Base-by-base conservation (phyloP, 2,888 invertebrate species). In the Phyllotreta cruciferae region DNA sequence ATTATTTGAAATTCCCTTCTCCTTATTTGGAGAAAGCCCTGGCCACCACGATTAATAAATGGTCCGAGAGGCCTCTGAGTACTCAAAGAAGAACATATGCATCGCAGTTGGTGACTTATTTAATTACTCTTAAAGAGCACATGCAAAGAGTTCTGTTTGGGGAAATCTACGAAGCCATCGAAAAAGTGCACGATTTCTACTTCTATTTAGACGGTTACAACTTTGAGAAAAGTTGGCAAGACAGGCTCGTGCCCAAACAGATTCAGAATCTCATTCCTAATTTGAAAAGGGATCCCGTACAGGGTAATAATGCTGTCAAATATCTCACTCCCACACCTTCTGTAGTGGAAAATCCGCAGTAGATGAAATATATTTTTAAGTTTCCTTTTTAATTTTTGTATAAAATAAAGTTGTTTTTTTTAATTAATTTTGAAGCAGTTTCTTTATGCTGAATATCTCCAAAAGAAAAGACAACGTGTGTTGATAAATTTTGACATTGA, bases 1-100 rank as follows among this genome's bases (percentile, higher is more conserved):
- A 71, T 47, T 70, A 72, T 61, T 55, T 73, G 6, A 67, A 72
- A 50, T 68, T 73, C 55, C 73, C 73, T 10, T 38, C 53, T 0
- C 62, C 66, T 10, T 57, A 72, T 54, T 53, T 73, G 36, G 57
- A 66, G 45, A 61, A 63, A 56, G 71, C 72, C 8, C 24, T 66
- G 39, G 57, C 57, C 42, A 61, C 68, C 6, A 36, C 67, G 5
- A 50, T 6, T 49, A 69, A 67, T 54, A 63, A 66, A 56, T 73
- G 72, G 72, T 52, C 53, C 9, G 70, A 70, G 14, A 58, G 71
- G 24, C 72, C 73, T 8, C 44, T 73, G 8, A 66, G 47, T 52
- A 67, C 68, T 3, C 67, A 67, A 66, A 50, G 49, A 41, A 72
- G 62, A 60, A 52, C 65, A 9, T 71, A 68, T 49, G 72, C 71